phyloP scores from a whole-genome alignment of 2,888 invertebrate species.

The Stenichneumon culpator region DNA sequence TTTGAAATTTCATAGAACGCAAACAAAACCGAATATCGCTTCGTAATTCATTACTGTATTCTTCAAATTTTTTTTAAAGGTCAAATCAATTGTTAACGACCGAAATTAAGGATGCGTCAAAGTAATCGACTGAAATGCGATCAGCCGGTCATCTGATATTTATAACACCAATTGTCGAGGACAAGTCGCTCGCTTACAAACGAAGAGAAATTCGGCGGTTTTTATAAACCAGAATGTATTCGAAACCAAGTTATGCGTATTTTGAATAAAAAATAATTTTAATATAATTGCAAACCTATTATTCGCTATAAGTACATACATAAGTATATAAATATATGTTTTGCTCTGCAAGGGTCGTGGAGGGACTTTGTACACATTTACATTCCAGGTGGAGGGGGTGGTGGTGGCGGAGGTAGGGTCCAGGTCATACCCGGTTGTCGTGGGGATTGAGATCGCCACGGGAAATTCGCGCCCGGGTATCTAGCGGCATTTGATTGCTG shows the following conservation, averaged over 20 bases:
- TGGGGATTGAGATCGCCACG: slow-evolving; percentile 67
- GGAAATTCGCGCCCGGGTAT: slow-evolving; percentile 51
- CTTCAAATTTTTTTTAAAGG: too few species aligned
- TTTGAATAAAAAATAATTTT: slow-evolving; percentile 4
- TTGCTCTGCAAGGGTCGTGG: not conserved
- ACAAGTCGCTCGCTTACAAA: not conserved
- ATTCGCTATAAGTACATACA: slow-evolving; percentile 1
- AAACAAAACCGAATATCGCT: too few species aligned
- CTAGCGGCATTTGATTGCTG: slow-evolving; percentile 47
- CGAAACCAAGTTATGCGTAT: not conserved
- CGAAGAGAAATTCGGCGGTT: not conserved
- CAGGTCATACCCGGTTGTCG: slow-evolving; percentile 56
- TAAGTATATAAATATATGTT: not conserved
- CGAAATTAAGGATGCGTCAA: too few species aligned
- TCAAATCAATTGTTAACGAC: too few species aligned
- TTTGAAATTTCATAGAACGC: too few species aligned
- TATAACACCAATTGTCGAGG: not conserved
- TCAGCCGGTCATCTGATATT: not conserved
- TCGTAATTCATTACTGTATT: too few species aligned
- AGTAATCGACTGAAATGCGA: too few species aligned
- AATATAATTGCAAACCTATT: slow-evolving; percentile 39
- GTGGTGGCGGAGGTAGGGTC: slow-evolving; percentile 72
- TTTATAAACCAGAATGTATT: not conserved
- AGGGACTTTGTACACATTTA: slow-evolving; percentile 30
- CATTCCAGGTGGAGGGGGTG: slow-evolving; percentile 69